These are phyloP conservation scores for Saccostrea cuccullata DNA, from an alignment of 1,140 invertebrate species.

Conservation along the genomic window DNA sequence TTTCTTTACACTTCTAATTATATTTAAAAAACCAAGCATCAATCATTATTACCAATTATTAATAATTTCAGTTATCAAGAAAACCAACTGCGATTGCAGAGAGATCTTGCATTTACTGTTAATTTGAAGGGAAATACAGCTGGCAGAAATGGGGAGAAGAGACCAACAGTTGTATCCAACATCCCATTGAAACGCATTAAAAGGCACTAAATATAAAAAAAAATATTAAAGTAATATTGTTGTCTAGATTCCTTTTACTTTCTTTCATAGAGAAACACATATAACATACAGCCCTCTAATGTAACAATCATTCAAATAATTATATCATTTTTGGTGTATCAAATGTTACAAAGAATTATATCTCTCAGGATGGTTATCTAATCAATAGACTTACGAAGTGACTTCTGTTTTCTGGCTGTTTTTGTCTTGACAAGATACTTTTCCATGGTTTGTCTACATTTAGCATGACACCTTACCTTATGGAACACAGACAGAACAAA, in stretches of 20 bases:
- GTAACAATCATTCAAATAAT: neutral
- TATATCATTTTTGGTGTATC: neutral
- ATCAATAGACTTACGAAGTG: constrained; percentile 7
- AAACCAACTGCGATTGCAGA: constrained; percentile 36
- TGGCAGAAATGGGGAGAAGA: constrained; percentile 11
- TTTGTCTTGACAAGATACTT: neutral
- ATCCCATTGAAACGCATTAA: neutral
- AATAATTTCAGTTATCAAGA: constrained; percentile 29
- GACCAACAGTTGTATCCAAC: neutral
- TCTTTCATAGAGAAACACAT: neutral
- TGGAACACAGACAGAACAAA: neutral
- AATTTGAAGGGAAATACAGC: constrained; percentile 29
- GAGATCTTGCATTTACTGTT: constrained; percentile 37
- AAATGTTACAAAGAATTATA: too few species aligned
- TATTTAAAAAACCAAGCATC: too few species aligned
- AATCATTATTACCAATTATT: too few species aligned
- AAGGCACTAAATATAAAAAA: neutral
- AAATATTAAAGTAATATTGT: neutral
- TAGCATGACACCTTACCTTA: constrained; percentile 22
- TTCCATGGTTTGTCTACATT: constrained; percentile 27
- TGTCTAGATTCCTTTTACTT: neutral
- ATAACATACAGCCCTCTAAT: neutral
- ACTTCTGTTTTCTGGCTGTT: neutral
- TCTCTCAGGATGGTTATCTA: neutral
- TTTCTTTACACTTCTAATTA: too few species aligned